These are phyloP conservation scores for Hippocampus barbouri DNA, from an alignment of 2,113 vertebrate genomes.

Conservation along the genomic window DNA sequence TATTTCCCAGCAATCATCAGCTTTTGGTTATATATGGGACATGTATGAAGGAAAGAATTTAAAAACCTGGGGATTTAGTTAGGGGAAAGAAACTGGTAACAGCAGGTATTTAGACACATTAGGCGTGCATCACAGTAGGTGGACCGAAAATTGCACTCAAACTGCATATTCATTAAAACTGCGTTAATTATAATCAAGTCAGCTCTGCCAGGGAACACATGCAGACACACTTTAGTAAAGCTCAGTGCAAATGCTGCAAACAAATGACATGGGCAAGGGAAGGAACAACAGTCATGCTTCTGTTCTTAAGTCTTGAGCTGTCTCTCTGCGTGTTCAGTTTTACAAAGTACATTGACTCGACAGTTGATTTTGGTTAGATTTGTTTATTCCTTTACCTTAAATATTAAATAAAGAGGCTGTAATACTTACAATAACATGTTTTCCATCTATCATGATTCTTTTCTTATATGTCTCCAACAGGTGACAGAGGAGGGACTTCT, in stretches of 20 bases:
- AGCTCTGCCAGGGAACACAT: constrained; percentile 25
- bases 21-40: constrained; percentile 50
- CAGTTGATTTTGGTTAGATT: too few species aligned
- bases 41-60: constrained; percentile 40
- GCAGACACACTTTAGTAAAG: not conserved
- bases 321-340: not conserved
- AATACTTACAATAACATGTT: too few species aligned
- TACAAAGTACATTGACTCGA: too few species aligned
- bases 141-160: constrained; percentile 30
- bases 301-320: not conserved
- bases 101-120: constrained; percentile 50
- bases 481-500: too few species aligned
- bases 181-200: constrained; percentile 36
- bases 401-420: too few species aligned
- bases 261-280: constrained; percentile 17
- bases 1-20: constrained; percentile 49
- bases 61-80: constrained; percentile 40
- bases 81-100: constrained; percentile 45
- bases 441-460: too few species aligned
- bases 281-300: constrained; percentile 30
- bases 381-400: too few species aligned
- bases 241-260: constrained; percentile 6
- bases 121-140: constrained; percentile 44
- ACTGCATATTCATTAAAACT: constrained; percentile 42
- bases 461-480: too few species aligned